Evolutionary conservation across 2,797 vertebrate species (phyloP).

Genomic region (Arnoldichthys spilopterus): DNA sequence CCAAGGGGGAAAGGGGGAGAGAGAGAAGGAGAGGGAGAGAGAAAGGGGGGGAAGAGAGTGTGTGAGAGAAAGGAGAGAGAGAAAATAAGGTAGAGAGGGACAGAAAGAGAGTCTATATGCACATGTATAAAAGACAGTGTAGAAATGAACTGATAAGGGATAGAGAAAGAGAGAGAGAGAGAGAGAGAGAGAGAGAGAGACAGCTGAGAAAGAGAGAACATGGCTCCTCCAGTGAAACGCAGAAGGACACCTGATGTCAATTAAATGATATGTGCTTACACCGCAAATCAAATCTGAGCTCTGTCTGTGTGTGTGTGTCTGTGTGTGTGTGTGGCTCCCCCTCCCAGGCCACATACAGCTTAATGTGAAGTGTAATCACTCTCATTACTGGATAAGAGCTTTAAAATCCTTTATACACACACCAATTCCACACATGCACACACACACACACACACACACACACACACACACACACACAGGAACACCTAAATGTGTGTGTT

Average conservation of each 20-base stretch:
- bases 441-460: slow-evolving; percentile 12
- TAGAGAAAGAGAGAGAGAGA: neutral
- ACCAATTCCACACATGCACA: slow-evolving; percentile 13
- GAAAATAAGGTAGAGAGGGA: neutral
- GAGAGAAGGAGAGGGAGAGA: neutral
- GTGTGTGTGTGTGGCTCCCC: neutral
- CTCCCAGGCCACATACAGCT: slow-evolving; percentile 55
- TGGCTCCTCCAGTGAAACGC: slow-evolving; percentile 57
- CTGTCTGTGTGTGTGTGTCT: neutral
- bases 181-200: neutral
- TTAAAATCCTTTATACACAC: slow-evolving; percentile 66
- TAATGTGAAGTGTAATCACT: slow-evolving; percentile 75
- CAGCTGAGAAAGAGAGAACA: neutral
- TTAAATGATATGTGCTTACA: slow-evolving; percentile 80
- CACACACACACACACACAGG: slow-evolving; percentile 3
- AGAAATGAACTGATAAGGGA: neutral
- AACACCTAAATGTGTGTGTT: neutral
- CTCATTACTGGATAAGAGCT: slow-evolving; percentile 78
- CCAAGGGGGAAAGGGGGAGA: neutral
- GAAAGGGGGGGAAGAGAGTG: neutral
- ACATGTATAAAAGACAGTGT: neutral
- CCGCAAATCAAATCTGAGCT: slow-evolving; percentile 74
- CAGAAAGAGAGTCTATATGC: neutral
- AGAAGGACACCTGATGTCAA: slow-evolving; percentile 71
- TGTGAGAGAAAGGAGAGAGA: neutral